Conservation (phyloP, 2,888 invertebrate species). For the Pinctada fucata region DNA sequence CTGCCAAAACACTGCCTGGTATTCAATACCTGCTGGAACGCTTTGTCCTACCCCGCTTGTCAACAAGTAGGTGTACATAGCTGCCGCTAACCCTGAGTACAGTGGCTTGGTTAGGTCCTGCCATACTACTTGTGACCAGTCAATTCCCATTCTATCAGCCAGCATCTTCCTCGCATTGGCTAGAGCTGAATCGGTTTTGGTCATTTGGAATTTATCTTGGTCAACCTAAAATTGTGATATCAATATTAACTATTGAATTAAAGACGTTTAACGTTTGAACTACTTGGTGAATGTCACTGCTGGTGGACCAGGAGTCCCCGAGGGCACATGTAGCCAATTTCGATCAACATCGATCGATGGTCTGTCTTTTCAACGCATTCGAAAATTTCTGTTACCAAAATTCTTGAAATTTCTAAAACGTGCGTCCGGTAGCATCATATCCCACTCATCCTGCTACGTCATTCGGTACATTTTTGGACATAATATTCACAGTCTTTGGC, state of each 20-base stretch:
- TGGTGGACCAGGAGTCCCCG: too few relatives aligned
- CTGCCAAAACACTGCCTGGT: slow-evolving; percentile 57
- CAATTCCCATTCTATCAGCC: slow-evolving; percentile 50
- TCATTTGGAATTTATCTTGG: slow-evolving; percentile 45
- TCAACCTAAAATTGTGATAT: slow-evolving; percentile 45
- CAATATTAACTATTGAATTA: background rate
- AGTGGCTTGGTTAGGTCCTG: slow-evolving; percentile 61
- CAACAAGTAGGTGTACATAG: slow-evolving; percentile 44
- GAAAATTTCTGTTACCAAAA: too few relatives aligned
- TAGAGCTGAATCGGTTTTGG: slow-evolving; percentile 40
- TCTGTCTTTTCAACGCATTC: too few relatives aligned
- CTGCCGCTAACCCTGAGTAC: slow-evolving; percentile 64
- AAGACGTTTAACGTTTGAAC: too few relatives aligned
- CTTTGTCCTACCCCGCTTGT: background rate
- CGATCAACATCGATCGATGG: too few relatives aligned
- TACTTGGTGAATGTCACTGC: too few relatives aligned
- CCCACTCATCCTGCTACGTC: too few relatives aligned
- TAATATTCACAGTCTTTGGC: too few relatives aligned
- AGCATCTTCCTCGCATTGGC: slow-evolving; percentile 36
- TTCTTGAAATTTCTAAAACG: too few relatives aligned
- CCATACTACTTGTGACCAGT: slow-evolving; percentile 63
- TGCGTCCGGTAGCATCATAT: too few relatives aligned
- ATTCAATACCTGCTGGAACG: slow-evolving; percentile 52
- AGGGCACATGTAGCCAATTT: too few relatives aligned
- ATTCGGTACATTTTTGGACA: too few relatives aligned